Evolutionary conservation across 2,113 vertebrate species (phyloP).

Genomic region (Amphiprion ocellaris): DNA sequence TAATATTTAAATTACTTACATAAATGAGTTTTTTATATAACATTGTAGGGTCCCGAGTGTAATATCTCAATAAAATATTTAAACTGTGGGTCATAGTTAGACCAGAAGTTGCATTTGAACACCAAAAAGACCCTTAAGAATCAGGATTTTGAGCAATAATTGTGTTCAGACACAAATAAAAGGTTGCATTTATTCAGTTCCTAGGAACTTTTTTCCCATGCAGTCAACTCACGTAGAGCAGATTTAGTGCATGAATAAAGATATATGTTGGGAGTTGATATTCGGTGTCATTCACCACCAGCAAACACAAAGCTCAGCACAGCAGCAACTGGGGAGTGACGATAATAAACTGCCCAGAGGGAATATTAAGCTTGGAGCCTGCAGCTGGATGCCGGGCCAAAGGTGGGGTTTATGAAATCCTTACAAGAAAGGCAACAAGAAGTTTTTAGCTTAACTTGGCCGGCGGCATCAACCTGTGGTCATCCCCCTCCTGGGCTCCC

Average conservation of each 20-base stretch:
- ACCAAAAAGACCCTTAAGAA: too few species aligned
- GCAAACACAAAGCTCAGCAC: constrained; percentile 27
- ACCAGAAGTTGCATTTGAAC: too few species aligned
- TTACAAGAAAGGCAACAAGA: constrained; percentile 17
- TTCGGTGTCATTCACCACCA: constrained; percentile 21
- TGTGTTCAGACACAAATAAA: constrained; percentile 1
- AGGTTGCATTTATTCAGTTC: constrained; percentile 1
- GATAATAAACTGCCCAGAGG: constrained; percentile 48
- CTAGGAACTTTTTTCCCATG: neutral
- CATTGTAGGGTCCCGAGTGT: too few species aligned
- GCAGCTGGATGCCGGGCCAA: constrained; percentile 47
- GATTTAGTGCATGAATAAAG: constrained; percentile 26
- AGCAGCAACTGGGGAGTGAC: constrained; percentile 37
- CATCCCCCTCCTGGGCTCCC: constrained; percentile 4
- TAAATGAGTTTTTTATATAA: too few species aligned
- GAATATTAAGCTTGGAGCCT: constrained; percentile 31
- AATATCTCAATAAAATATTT: too few species aligned
- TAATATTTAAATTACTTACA: too few species aligned
- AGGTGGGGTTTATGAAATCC: constrained; percentile 33
- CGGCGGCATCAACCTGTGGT: constrained; percentile 10
- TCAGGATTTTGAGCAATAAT: neutral
- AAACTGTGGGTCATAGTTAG: too few species aligned
- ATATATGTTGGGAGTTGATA: constrained; percentile 18
- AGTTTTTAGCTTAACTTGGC: constrained; percentile 1
- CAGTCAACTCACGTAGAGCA: neutral